Evolutionary conservation across 1,140 invertebrate species (phyloP).

Genomic region (Heterodera schachtii): DNA sequence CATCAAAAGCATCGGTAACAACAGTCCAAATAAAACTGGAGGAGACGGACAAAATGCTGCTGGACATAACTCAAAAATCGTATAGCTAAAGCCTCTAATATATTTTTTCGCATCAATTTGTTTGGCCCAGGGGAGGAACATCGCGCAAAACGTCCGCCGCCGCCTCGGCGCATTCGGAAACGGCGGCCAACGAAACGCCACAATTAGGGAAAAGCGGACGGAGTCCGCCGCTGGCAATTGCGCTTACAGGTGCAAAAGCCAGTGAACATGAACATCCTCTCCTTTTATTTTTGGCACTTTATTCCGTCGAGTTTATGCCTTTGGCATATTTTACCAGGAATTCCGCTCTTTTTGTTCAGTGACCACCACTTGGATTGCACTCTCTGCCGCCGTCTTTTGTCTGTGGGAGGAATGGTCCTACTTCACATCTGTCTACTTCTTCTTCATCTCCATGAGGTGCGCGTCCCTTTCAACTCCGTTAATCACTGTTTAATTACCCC

Average conservation of each 20-base stretch:
- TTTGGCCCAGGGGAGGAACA: background rate
- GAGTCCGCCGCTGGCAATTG: slow-evolving; percentile 19
- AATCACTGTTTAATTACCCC: background rate
- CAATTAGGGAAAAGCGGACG: background rate
- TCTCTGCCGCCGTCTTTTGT: slow-evolving; percentile 58
- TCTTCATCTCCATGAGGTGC: slow-evolving; percentile 55
- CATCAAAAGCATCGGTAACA: background rate
- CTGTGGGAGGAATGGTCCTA: slow-evolving; percentile 71
- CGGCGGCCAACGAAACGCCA: background rate
- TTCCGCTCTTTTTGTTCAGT: slow-evolving; percentile 42
- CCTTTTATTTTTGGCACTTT: background rate
- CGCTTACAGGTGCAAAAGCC: background rate
- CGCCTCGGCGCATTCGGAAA: background rate
- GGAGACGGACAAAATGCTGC: background rate
- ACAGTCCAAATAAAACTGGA: background rate
- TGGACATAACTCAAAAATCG: background rate
- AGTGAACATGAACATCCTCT: too few species aligned
- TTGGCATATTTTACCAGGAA: slow-evolving; percentile 36
- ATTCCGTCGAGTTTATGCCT: too few species aligned
- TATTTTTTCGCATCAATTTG: background rate
- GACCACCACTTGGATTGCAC: slow-evolving; percentile 47
- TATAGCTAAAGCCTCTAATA: background rate
- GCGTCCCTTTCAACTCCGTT: background rate
- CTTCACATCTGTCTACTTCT: slow-evolving; percentile 65
- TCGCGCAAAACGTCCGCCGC: background rate